A percentile compares a stretch with the other conserved stretches of the same genome.
These are phyloP conservation scores for Apamea monoglypha DNA, from an alignment of 2,888 invertebrate genomes.

Conservation along the genomic window DNA sequence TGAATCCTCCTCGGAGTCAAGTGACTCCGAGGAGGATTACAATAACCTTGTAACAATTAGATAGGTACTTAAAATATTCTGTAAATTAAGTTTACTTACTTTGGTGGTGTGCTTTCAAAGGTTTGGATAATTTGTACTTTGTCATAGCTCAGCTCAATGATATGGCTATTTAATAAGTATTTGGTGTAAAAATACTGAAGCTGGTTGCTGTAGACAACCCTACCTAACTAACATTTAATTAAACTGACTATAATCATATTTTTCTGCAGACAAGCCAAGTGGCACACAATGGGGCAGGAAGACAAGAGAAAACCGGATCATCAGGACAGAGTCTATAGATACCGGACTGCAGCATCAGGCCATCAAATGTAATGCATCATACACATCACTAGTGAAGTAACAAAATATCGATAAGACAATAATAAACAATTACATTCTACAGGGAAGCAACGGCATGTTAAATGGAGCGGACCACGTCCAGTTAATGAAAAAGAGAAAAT, in stretches of 20 bases:
- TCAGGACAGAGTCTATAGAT: constrained; percentile 39
- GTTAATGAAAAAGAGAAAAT: constrained; percentile 1
- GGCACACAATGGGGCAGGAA: constrained; percentile 43
- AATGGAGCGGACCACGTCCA: constrained; percentile 38
- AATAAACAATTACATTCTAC: constrained; percentile 6
- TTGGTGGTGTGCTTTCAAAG: neutral
- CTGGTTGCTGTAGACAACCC: neutral
- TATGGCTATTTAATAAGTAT: neutral
- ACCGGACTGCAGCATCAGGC: constrained; percentile 12
- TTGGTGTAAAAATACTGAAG: neutral
- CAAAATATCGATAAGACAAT: constrained; percentile 2
- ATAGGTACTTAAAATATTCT: neutral
- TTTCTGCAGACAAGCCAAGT: constrained; percentile 19
- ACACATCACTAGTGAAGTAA: neutral
- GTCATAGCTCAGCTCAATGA: neutral
- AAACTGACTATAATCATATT: constrained; percentile 5
- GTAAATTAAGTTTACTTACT: neutral
- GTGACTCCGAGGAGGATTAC: too few relatives aligned
- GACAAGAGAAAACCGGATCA: constrained; percentile 36
- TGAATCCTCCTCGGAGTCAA: neutral
- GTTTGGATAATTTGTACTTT: neutral
- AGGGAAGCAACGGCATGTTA: constrained; percentile 33
- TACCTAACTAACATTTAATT: neutral
- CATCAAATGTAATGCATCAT: constrained; percentile 39
- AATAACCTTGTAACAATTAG: neutral